A percentile compares a stretch with the other conserved stretches of the same genome.
Evolutionary conservation across 2,888 invertebrate genomes (phyloP).

Genomic region (Podabrus alpinus): DNA sequence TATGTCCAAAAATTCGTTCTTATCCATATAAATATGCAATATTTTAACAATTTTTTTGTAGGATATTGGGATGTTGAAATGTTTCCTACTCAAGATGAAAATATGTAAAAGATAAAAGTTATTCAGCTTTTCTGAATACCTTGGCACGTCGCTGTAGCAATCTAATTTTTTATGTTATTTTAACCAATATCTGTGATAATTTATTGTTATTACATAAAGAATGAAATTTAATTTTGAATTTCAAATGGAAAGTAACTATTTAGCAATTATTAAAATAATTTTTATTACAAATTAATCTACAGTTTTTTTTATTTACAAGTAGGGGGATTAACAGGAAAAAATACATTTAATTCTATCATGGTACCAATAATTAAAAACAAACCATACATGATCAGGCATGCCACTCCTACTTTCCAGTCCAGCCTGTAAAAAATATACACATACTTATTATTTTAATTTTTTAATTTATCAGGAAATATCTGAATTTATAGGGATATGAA

Average conservation of each 20-base stretch:
- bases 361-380: constrained; percentile 20
- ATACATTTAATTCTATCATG: constrained; percentile 72
- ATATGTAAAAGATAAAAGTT: neutral
- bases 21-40: too few species aligned
- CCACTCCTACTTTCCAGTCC: constrained; percentile 66
- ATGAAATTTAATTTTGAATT: neutral
- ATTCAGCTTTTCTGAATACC: neutral
- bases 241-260: neutral
- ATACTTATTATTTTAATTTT: neutral
- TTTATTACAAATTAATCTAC: neutral
- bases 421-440: constrained; percentile 49
- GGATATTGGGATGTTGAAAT: constrained; percentile 54
- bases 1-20: constrained; percentile 30
- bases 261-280: neutral
- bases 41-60: constrained; percentile 23
- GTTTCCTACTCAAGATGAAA: constrained; percentile 40
- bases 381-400: constrained; percentile 57
- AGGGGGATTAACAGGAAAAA: constrained; percentile 71
- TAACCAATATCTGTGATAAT: neutral
- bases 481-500: too few species aligned
- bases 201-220: neutral
- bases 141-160: neutral
- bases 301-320: constrained; percentile 55
- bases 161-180: too few species aligned
- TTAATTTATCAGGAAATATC: too few species aligned